These are phyloP conservation scores for Heliconius melpomene DNA, from an alignment of 1,140 invertebrate genomes.

Conservation along the genomic window DNA sequence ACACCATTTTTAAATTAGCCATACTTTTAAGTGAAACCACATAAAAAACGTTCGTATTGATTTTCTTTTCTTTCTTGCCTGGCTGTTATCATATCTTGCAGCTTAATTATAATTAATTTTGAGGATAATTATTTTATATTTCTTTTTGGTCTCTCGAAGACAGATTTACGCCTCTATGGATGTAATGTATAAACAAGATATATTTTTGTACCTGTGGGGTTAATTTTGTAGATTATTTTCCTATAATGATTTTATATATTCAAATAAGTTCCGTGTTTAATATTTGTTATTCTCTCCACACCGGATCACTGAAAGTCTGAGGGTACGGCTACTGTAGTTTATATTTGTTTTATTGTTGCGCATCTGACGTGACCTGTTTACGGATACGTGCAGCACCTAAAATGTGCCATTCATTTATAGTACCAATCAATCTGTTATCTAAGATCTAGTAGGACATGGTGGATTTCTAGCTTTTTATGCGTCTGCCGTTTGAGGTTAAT, in stretches of 20 bases:
- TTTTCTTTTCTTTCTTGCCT: neutral
- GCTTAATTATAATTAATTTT: neutral
- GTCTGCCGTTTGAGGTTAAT: slow-evolving; percentile 73
- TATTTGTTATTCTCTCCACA: slow-evolving; percentile 57
- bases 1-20: slow-evolving; percentile 50
- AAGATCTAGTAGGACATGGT: slow-evolving; percentile 70
- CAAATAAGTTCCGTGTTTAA: slow-evolving; percentile 48
- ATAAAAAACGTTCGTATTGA: neutral
- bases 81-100: neutral
- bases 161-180: no score
- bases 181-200: neutral
- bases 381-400: slow-evolving; percentile 62
- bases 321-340: slow-evolving; percentile 50
- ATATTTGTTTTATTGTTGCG: slow-evolving; percentile 65
- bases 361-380: slow-evolving; percentile 67
- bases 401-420: slow-evolving; percentile 71
- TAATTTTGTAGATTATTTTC: neutral
- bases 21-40: slow-evolving; percentile 33
- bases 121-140: neutral
- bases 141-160: no score
- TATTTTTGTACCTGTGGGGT: neutral
- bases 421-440: slow-evolving; percentile 78
- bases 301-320: slow-evolving; percentile 45
- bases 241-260: slow-evolving; percentile 26
- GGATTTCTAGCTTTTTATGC: slow-evolving; percentile 78